Evolutionary conservation across 2,113 vertebrate genomes (phyloP).

Genomic region (Rallus limicola): DNA sequence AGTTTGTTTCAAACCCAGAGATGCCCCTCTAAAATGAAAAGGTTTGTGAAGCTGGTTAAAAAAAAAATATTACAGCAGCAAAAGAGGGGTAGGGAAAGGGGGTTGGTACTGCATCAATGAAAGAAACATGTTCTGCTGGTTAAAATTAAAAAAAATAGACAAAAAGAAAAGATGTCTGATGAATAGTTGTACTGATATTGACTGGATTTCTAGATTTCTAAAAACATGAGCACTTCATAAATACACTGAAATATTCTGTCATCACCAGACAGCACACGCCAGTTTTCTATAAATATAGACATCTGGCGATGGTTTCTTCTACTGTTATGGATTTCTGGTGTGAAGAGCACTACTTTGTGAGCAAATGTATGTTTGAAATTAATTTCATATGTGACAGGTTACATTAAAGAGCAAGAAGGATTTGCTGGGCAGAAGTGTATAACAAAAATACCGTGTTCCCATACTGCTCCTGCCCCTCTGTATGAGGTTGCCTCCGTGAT

Average conservation of each 20-base stretch:
- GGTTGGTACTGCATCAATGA: neutral
- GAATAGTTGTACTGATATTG: slow-evolving; percentile 36
- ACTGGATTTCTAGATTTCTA: slow-evolving; percentile 41
- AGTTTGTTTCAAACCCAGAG: neutral
- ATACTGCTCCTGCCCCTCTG: neutral
- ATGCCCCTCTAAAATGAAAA: neutral
- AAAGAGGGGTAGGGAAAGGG: neutral
- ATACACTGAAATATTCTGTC: slow-evolving; percentile 65
- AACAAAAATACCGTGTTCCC: slow-evolving; percentile 12
- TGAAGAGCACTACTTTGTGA: slow-evolving; percentile 20
- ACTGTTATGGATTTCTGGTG: slow-evolving; percentile 38
- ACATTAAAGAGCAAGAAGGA: neutral
- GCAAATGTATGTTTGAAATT: slow-evolving; percentile 39
- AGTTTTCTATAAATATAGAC: slow-evolving; percentile 44
- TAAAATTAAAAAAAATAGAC: neutral
- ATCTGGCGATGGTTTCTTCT: slow-evolving; percentile 43
- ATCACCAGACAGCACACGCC: neutral
- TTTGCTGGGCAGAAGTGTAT: neutral
- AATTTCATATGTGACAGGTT: slow-evolving; percentile 39
- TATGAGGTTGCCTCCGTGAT: neutral
- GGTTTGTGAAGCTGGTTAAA: neutral
- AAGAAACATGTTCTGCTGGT: slow-evolving; percentile 24
- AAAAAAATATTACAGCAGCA: rapidly evolving
- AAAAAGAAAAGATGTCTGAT: neutral
- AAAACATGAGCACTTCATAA: slow-evolving; percentile 53